A percentile compares a stretch with the other conserved stretches of the same genome.
phyloP scores from a whole-genome alignment of 2,113 vertebrate species.

The Gobio gobio region DNA sequence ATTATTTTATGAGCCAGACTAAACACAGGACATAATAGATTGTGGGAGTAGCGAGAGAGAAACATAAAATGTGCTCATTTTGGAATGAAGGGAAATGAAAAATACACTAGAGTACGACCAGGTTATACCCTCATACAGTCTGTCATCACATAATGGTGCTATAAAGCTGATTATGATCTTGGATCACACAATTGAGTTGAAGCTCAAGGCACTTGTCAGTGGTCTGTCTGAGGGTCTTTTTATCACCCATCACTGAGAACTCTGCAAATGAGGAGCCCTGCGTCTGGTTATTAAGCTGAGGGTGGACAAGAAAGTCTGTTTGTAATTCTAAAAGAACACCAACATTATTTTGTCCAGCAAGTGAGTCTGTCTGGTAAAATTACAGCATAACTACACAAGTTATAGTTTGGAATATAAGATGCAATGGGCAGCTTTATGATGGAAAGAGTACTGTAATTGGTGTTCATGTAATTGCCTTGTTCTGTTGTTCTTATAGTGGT shows the following conservation, averaged over 20 bases:
- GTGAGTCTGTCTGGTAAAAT: neutral
- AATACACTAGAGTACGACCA: neutral
- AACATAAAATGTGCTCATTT: neutral
- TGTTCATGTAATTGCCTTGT: neutral
- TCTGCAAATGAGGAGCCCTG: slow-evolving; percentile 8
- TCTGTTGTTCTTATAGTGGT: neutral
- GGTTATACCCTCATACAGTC: neutral
- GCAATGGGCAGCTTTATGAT: neutral
- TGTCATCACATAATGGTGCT: neutral
- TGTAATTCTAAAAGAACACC: neutral
- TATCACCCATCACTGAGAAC: neutral
- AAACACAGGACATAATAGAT: neutral
- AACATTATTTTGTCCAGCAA: slow-evolving; percentile 15
- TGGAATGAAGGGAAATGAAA: neutral
- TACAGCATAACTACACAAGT: neutral
- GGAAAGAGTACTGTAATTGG: slow-evolving; percentile 1
- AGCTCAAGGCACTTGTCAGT: neutral
- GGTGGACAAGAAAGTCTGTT: slow-evolving; percentile 12
- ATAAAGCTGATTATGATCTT: neutral
- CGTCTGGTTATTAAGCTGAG: slow-evolving; percentile 48
- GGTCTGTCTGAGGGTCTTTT: slow-evolving; percentile 1
- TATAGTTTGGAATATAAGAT: neutral
- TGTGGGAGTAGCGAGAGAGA: neutral
- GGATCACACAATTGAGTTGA: neutral
- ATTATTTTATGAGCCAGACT: slow-evolving; percentile 29